phyloP scores from a whole-genome alignment of 2,113 vertebrate genomes.

The Cheirogaleus medius region DNA sequence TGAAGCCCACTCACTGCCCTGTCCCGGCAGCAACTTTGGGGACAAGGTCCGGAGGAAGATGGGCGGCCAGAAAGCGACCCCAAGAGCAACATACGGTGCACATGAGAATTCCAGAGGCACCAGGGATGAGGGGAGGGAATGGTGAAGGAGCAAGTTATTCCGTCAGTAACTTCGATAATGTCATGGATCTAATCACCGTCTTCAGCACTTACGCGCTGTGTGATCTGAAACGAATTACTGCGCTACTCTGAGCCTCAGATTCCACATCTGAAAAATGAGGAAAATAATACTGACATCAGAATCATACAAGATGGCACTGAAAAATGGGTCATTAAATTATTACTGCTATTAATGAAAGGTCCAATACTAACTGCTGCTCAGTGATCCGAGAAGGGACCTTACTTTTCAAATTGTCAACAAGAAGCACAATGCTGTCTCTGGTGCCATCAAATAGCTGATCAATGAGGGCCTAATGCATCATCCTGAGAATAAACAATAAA shows the following conservation, averaged over 20 bases:
- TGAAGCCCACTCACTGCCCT: background rate
- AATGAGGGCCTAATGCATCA: rapidly evolving
- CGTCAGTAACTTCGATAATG: background rate
- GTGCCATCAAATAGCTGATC: no score
- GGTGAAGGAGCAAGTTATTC: no score
- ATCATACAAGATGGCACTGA: background rate
- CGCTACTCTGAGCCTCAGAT: background rate
- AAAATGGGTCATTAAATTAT: background rate
- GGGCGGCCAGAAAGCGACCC: background rate
- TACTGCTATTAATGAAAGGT: background rate
- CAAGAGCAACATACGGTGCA: no score
- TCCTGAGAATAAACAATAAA: background rate
- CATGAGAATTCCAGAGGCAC: background rate
- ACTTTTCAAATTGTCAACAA: background rate
- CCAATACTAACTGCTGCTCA: background rate
- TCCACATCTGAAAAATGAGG: background rate
- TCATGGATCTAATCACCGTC: background rate
- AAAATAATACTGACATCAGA: background rate
- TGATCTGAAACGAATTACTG: background rate
- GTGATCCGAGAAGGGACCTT: background rate
- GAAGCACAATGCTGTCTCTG: background rate
- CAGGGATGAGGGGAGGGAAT: background rate
- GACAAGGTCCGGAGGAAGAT: background rate
- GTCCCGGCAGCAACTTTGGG: background rate
- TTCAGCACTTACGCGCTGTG: background rate